These are phyloP conservation scores for Microplitis mediator DNA, from an alignment of 1,140 invertebrate genomes.

Conservation along the genomic window DNA sequence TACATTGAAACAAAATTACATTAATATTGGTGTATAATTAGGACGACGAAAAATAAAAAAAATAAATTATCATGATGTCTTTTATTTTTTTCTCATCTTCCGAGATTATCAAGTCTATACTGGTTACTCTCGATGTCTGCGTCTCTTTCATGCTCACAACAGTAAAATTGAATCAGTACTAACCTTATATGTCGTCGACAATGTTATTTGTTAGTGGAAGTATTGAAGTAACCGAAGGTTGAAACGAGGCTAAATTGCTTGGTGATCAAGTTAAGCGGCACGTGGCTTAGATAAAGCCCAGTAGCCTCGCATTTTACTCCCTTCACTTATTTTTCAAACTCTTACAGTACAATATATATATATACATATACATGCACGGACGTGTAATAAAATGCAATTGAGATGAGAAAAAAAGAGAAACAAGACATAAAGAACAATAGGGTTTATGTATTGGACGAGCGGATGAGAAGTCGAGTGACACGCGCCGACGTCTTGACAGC, in stretches of 20 bases:
- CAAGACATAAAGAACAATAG: neutral
- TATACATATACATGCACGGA: neutral
- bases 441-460: conserved; percentile 27
- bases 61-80: neutral
- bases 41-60: neutral
- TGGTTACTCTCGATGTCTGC: conserved; percentile 26
- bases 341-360: neutral
- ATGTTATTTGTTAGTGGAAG: conserved; percentile 62
- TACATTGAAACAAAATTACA: too few relatives aligned
- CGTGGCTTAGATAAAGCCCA: conserved; percentile 45
- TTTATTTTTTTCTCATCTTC: neutral
- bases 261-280: conserved; percentile 64
- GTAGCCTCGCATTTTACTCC: neutral
- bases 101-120: conserved; percentile 15
- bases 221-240: conserved; percentile 60
- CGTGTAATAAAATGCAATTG: conserved; percentile 1
- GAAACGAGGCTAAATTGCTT: conserved; percentile 63
- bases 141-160: conserved; percentile 31
- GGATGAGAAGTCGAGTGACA: conserved; percentile 40
- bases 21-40: too few relatives aligned
- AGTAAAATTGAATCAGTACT: conserved; percentile 58
- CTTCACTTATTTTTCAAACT: neutral
- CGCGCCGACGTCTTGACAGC: conserved; percentile 43
- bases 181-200: conserved; percentile 52
- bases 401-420: conserved; percentile 2